phyloP scores from a whole-genome alignment of 1,140 invertebrate species.

The Danaus melanippus region DNA sequence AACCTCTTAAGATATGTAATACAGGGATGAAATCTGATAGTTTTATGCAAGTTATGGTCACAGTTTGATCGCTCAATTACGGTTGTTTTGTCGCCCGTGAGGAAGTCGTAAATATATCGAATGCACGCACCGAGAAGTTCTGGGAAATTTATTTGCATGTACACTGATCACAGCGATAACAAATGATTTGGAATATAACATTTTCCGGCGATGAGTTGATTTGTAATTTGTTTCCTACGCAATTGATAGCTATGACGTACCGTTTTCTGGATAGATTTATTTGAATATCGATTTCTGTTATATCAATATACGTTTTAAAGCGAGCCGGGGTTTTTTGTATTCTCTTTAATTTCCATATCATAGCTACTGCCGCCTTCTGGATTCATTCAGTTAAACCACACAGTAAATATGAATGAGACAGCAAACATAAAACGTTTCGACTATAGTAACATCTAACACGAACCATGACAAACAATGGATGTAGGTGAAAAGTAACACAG shows the following conservation, averaged over 20 bases:
- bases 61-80: slow-evolving; percentile 57
- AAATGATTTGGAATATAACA: slow-evolving; percentile 18
- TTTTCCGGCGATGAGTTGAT: slow-evolving; percentile 9
- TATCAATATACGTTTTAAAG: too few species aligned
- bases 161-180: slow-evolving; percentile 19
- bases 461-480: not conserved
- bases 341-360: too few species aligned
- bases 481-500: slow-evolving; percentile 17
- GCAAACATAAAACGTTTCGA: slow-evolving; percentile 2
- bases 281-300: too few species aligned
- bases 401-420: too few species aligned
- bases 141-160: slow-evolving; percentile 33
- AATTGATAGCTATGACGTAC: too few species aligned
- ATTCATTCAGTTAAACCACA: too few species aligned
- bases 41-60: slow-evolving; percentile 41
- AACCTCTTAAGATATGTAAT: slow-evolving; percentile 16
- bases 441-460: not conserved
- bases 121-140: slow-evolving; percentile 22
- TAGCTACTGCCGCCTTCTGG: too few species aligned
- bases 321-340: too few species aligned
- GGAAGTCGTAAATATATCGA: slow-evolving; percentile 53
- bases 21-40: slow-evolving; percentile 53
- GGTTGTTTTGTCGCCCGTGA: slow-evolving; percentile 41
- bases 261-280: too few species aligned
- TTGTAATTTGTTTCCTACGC: too few species aligned